Evolutionary conservation across 2,797 vertebrate species (phyloP).

Genomic region (Sebastes itinus): DNA sequence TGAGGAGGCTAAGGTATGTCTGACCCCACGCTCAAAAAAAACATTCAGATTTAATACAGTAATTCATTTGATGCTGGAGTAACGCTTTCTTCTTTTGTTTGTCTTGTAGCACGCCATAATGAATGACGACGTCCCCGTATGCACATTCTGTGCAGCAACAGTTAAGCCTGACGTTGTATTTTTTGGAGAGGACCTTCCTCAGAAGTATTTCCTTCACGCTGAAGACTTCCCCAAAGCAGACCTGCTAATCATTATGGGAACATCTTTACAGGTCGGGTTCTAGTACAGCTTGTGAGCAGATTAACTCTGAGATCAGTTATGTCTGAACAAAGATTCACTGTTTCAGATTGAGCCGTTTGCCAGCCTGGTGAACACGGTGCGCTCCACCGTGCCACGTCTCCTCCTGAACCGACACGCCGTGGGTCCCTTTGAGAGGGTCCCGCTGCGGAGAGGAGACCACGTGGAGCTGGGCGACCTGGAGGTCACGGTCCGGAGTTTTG

Average conservation of each 20-base stretch:
- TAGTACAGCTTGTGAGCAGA: not conserved
- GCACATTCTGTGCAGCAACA: constrained; percentile 82
- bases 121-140: constrained; percentile 76
- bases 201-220: constrained; percentile 82
- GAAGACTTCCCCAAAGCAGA: constrained; percentile 85
- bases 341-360: constrained; percentile 85
- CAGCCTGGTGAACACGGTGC: constrained; percentile 84
- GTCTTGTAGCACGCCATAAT: constrained; percentile 75
- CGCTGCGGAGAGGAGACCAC: constrained; percentile 77
- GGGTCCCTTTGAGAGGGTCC: constrained; percentile 79
- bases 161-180: constrained; percentile 87
- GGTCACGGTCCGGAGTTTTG: constrained; percentile 74
- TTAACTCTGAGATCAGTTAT: not conserved
- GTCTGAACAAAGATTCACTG: not conserved
- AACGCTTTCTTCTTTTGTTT: not conserved
- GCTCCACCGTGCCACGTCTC: constrained; percentile 80
- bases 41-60: no score
- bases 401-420: constrained; percentile 83
- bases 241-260: constrained; percentile 87
- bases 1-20: constrained; percentile 82
- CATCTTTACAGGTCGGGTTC: constrained; percentile 79
- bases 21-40: not conserved
- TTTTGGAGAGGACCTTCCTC: constrained; percentile 86
- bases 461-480: constrained; percentile 82
- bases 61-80: not conserved